Conservation (phyloP, 2,113 vertebrate species). For the Oceanodroma tethys region DNA sequence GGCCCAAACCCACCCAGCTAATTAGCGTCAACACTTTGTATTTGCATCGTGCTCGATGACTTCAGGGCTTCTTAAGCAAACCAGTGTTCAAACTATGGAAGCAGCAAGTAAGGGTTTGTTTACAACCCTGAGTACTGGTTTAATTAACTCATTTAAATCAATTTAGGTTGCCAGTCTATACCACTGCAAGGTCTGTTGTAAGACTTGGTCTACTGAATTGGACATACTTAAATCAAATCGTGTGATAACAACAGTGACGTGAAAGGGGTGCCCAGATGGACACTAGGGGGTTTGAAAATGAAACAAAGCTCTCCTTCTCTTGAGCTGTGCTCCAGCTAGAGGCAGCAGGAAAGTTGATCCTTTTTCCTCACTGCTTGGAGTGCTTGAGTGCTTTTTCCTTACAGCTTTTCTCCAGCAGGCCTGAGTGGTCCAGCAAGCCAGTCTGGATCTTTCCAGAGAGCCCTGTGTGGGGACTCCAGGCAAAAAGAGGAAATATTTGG, state of each 20-base stretch:
- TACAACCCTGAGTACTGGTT: background rate
- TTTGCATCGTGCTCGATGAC: background rate
- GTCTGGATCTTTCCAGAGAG: background rate
- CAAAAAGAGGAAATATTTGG: background rate
- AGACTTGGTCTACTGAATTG: background rate
- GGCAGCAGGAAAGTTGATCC: background rate
- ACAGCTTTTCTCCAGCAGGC: background rate
- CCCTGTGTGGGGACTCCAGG: background rate
- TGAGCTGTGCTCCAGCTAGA: background rate
- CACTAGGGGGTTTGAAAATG: background rate
- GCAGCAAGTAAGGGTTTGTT: background rate
- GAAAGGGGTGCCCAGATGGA: background rate
- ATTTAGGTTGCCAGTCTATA: background rate
- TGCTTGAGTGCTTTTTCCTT: no score
- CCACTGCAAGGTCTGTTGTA: background rate
- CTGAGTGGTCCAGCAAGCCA: background rate
- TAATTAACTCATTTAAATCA: background rate
- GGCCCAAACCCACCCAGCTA: background rate
- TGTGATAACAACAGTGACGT: background rate
- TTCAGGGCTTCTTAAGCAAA: background rate
- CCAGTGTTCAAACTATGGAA: background rate
- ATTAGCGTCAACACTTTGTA: background rate
- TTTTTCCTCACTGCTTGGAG: background rate
- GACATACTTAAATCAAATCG: background rate
- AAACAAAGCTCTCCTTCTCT: background rate